Conservation (phyloP, 2,113 vertebrate genomes). For the Colaptes auratus region DNA sequence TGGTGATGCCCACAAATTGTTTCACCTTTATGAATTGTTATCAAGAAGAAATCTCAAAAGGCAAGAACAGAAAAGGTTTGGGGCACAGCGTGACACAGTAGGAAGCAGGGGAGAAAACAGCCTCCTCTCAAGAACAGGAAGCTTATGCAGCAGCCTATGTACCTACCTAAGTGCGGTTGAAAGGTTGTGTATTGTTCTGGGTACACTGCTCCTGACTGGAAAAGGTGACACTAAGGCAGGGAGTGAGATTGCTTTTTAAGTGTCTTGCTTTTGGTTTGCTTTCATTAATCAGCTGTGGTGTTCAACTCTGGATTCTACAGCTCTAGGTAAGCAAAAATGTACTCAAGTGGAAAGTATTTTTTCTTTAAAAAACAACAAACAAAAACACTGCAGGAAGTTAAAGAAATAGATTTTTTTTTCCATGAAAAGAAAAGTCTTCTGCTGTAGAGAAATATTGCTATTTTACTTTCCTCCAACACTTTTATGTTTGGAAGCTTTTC, state of each 20-base stretch:
- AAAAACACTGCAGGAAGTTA: not conserved
- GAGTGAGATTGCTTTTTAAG: not conserved
- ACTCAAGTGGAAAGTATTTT: not conserved
- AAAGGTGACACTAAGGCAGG: not conserved
- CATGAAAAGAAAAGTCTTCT: not conserved
- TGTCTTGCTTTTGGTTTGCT: not conserved
- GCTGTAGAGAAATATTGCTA: not conserved
- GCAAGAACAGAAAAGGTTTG: not conserved
- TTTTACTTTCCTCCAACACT: not conserved
- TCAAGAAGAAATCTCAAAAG: not conserved
- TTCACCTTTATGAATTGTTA: not conserved
- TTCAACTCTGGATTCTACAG: not conserved
- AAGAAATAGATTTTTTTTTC: not conserved
- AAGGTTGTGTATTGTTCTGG: not conserved
- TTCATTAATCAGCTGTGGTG: not conserved
- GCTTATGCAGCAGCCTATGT: accelerated
- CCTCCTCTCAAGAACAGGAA: not conserved
- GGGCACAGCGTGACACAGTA: accelerated
- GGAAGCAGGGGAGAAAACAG: accelerated
- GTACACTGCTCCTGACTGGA: not conserved
- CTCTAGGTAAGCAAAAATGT: not conserved
- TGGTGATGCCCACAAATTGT: not conserved
- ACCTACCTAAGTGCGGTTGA: not conserved
- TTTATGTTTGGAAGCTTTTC: not conserved
- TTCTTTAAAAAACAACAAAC: not conserved